These are phyloP conservation scores for Drosophila ochracea DNA, from an alignment of 2,888 invertebrate genomes.

Conservation along the genomic window DNA sequence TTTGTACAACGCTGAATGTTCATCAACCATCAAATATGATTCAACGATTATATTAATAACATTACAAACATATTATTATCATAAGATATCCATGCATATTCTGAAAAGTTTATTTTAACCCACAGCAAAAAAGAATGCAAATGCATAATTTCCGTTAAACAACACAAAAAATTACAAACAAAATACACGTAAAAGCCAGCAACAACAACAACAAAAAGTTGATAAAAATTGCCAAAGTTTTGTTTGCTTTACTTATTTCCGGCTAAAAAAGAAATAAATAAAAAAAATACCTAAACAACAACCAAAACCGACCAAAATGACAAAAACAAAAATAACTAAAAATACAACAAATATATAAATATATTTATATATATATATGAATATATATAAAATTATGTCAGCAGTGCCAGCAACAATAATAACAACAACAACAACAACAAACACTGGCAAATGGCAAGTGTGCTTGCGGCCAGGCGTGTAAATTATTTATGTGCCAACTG, in stretches of 20 bases:
- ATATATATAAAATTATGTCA: conserved; percentile 68
- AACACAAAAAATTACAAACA: conserved; percentile 24
- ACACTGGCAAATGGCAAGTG: conserved; percentile 21
- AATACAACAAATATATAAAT: background rate
- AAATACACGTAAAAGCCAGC: conserved; percentile 42
- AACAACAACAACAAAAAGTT: conserved; percentile 49
- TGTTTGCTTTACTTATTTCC: conserved; percentile 55
- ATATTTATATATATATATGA: conserved; percentile 9
- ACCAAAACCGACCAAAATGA: conserved; percentile 1
- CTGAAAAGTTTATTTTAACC: conserved; percentile 25
- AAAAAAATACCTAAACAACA: background rate
- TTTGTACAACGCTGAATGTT: background rate
- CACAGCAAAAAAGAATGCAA: background rate
- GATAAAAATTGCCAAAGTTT: conserved; percentile 72
- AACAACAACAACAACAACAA: conserved; percentile 10
- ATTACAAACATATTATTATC: background rate
- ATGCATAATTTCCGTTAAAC: conserved; percentile 55
- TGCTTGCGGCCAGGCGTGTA: conserved; percentile 59
- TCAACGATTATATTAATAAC: background rate
- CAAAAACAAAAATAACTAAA: conserved; percentile 15
- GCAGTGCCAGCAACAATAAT: conserved; percentile 43
- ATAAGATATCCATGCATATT: background rate
- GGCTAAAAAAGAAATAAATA: conserved; percentile 20
- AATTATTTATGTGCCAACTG: conserved; percentile 78
- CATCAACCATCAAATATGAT: background rate